Evolutionary conservation across 2,888 invertebrate species (phyloP).

Genomic region (Cabera pusaria): DNA sequence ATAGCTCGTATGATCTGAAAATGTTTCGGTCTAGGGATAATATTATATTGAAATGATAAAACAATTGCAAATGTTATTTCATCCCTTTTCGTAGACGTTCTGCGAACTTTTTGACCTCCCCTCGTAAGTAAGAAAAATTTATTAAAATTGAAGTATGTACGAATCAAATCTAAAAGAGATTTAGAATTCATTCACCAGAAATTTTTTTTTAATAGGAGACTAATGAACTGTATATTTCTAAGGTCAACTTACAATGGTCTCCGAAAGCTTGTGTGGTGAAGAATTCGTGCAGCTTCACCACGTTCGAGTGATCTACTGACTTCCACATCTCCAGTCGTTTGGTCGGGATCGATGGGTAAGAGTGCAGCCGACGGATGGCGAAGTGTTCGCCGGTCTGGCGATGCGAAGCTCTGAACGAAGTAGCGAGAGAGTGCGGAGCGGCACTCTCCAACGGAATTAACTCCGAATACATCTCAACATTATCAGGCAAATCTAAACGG

Average conservation of each 20-base stretch:
- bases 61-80: no score
- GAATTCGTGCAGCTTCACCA: constrained; percentile 95
- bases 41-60: no score
- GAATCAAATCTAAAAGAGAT: no score
- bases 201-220: no score
- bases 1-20: no score
- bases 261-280: constrained; percentile 98
- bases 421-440: constrained; percentile 88
- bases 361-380: constrained; percentile 94
- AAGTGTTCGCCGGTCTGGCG: constrained; percentile 93
- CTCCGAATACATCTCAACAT: constrained; percentile 95
- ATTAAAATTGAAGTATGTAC: no score
- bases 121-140: no score
- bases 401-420: constrained; percentile 95
- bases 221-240: no score
- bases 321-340: constrained; percentile 98
- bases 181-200: no score
- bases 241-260: constrained; percentile 94
- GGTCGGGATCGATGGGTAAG: constrained; percentile 90
- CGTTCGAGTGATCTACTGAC: constrained; percentile 96
- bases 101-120: no score
- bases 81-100: no score
- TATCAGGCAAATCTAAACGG: constrained; percentile 89
- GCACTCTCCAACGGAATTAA: constrained; percentile 92
- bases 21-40: no score